phyloP scores from a whole-genome alignment of 2,888 invertebrate genomes.

The Drosophila kuntzei region DNA sequence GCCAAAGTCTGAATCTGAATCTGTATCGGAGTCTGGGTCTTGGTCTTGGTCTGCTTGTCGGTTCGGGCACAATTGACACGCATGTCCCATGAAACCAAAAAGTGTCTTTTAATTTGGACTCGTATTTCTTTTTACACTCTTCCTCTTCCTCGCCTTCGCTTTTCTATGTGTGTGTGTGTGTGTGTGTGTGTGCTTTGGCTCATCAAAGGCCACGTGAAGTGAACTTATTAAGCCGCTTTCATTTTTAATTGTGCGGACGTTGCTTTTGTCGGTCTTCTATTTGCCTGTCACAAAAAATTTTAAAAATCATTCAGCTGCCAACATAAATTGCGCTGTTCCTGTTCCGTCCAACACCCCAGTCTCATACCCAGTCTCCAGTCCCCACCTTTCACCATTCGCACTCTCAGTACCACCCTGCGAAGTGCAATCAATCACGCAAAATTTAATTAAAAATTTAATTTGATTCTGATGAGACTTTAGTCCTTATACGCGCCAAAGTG shows the following conservation, averaged over 20 bases:
- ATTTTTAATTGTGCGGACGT: conserved; percentile 71
- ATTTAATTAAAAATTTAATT: conserved; percentile 75
- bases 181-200: conserved; percentile 24
- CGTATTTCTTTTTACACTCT: conserved; percentile 26
- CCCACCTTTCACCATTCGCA: not conserved
- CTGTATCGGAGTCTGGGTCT: not conserved
- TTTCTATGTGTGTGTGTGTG: not conserved
- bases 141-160: not conserved
- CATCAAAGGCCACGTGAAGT: conserved; percentile 68
- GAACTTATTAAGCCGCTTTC: conserved; percentile 75
- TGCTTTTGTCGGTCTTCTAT: conserved; percentile 54
- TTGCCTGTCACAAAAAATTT: conserved; percentile 60
- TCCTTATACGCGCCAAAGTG: conserved; percentile 20
- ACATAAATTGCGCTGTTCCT: conserved; percentile 47
- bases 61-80: conserved; percentile 65
- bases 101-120: conserved; percentile 75
- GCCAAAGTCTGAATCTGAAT: not conserved
- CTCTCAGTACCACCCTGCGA: conserved; percentile 21
- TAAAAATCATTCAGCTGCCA: conserved; percentile 56
- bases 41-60: not conserved
- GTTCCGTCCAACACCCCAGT: not conserved
- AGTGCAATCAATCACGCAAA: conserved; percentile 76
- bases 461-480: conserved; percentile 41
- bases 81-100: conserved; percentile 73
- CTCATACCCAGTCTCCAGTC: not conserved